Evolutionary conservation across 2,113 vertebrate species (phyloP).

Genomic region (Labeo catla): DNA sequence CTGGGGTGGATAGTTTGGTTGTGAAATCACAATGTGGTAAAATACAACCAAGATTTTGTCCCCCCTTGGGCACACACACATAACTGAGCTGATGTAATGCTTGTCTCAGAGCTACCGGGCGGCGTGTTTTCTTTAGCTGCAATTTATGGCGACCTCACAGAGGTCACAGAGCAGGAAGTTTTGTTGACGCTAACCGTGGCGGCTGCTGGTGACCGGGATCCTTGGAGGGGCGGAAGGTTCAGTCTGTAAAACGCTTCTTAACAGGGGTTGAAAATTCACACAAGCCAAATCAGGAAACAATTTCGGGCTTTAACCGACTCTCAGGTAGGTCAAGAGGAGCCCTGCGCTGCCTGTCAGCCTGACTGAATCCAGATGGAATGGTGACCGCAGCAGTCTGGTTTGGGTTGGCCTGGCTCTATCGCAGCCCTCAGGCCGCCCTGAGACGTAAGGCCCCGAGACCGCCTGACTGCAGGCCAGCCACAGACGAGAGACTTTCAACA

Average conservation of each 20-base stretch:
- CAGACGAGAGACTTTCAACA: conserved; percentile 15
- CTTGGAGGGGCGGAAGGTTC: conserved; percentile 27
- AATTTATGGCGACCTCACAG: conserved; percentile 23
- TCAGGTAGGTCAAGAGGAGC: conserved; percentile 54
- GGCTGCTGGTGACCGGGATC: conserved; percentile 36
- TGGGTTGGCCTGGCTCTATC: conserved; percentile 33
- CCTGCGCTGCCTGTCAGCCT: conserved; percentile 36
- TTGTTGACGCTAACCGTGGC: conserved; percentile 20
- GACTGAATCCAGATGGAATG: conserved; percentile 53
- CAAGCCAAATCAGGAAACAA: conserved; percentile 48
- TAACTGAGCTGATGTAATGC: conserved; percentile 39
- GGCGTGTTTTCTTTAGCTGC: conserved; percentile 45
- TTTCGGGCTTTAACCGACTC: conserved; percentile 29
- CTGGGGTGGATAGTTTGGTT: conserved; percentile 40
- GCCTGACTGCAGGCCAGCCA: conserved; percentile 13
- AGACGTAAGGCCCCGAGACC: conserved; percentile 27
- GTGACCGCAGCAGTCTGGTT: conserved; percentile 16
- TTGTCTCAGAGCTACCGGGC: conserved; percentile 28
- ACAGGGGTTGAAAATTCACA: conserved; percentile 36
- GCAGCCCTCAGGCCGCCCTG: conserved; percentile 19
- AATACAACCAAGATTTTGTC: background rate
- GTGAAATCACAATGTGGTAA: conserved; percentile 53
- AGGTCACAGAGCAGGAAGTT: conserved; percentile 19
- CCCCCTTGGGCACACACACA: background rate
- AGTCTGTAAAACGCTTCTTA: conserved; percentile 36